Percentiles rank a stretch among this genome's conserved stretches.
Evolutionary conservation across 2,797 vertebrate genomes (phyloP).

Genomic region (Enteromius radiatus): DNA sequence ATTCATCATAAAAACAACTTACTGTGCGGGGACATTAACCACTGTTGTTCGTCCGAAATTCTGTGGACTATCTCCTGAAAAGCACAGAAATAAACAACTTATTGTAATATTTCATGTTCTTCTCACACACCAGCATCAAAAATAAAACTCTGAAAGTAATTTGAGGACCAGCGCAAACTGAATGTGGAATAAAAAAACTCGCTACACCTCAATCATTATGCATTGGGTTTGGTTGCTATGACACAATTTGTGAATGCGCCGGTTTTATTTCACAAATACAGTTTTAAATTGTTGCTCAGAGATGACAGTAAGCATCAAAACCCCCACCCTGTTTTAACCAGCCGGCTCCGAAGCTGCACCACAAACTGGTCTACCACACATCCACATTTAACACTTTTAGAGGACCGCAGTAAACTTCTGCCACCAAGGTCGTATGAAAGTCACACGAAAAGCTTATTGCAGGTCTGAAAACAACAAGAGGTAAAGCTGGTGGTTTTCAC

Average conservation of each 20-base stretch:
- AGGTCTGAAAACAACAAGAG: slow-evolving; percentile 34
- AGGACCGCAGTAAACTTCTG: slow-evolving; percentile 28
- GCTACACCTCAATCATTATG: slow-evolving; percentile 5
- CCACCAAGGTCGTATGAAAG: slow-evolving; percentile 23
- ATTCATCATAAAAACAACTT: slow-evolving; percentile 67
- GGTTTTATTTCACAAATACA: slow-evolving; percentile 62
- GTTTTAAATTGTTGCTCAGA: slow-evolving; percentile 65
- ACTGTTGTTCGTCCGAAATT: slow-evolving; percentile 95
- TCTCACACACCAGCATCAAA: slow-evolving; percentile 20
- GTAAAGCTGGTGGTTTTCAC: slow-evolving; percentile 46
- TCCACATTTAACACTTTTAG: slow-evolving; percentile 60
- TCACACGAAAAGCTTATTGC: slow-evolving; percentile 40
- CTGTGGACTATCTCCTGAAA: slow-evolving; percentile 86
- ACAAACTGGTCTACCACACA: slow-evolving; percentile 58
- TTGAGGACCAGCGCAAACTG: slow-evolving; percentile 13
- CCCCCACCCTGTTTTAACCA: slow-evolving; percentile 60
- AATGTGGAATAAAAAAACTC: slow-evolving; percentile 12
- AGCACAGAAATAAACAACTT: slow-evolving; percentile 60
- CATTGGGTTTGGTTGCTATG: slow-evolving; percentile 59
- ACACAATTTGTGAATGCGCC: slow-evolving; percentile 56
- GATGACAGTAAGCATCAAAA: slow-evolving; percentile 66
- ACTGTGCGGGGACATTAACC: slow-evolving; percentile 90
- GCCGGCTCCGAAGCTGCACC: slow-evolving; percentile 46
- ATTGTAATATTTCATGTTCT: slow-evolving; percentile 5
- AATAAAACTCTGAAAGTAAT: slow-evolving; percentile 30